Percentiles rank a stretch among this genome's conserved stretches.
Evolutionary conservation across 2,113 vertebrate species (phyloP).

Genomic region (Crotalus helleri): DNA sequence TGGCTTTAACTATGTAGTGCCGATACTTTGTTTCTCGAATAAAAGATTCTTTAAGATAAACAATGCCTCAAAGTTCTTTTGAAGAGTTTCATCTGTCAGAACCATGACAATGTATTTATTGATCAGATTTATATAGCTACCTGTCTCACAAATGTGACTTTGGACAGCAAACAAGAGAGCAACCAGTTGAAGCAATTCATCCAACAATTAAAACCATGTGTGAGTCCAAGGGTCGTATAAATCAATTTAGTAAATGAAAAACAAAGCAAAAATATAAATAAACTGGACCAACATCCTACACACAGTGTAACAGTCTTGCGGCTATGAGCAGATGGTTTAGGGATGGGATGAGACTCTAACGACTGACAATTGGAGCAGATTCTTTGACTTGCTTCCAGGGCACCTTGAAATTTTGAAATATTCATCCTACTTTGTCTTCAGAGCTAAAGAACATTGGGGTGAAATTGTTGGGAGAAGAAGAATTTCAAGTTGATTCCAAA

Average conservation of each 20-base stretch:
- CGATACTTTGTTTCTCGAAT: too few relatives aligned
- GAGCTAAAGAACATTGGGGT: neutral
- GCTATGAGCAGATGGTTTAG: neutral
- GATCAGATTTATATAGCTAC: neutral
- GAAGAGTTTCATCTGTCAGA: too few relatives aligned
- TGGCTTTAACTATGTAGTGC: too few relatives aligned
- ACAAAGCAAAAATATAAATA: neutral
- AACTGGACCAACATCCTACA: neutral
- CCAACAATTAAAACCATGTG: neutral
- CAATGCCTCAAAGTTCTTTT: too few relatives aligned
- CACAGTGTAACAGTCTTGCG: neutral
- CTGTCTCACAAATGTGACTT: neutral
- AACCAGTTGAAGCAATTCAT: neutral
- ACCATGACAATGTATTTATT: neutral
- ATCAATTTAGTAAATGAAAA: neutral
- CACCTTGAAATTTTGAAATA: neutral
- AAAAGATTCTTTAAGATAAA: too few relatives aligned
- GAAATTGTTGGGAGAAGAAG: neutral
- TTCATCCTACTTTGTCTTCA: neutral
- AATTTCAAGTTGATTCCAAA: neutral
- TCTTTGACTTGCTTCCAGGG: neutral
- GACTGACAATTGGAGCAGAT: neutral
- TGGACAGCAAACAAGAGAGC: neutral
- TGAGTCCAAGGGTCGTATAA: neutral
- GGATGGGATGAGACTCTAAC: neutral